Base-by-base conservation (phyloP, 2,113 vertebrate species). In the Apodemus speciosus region DNA sequence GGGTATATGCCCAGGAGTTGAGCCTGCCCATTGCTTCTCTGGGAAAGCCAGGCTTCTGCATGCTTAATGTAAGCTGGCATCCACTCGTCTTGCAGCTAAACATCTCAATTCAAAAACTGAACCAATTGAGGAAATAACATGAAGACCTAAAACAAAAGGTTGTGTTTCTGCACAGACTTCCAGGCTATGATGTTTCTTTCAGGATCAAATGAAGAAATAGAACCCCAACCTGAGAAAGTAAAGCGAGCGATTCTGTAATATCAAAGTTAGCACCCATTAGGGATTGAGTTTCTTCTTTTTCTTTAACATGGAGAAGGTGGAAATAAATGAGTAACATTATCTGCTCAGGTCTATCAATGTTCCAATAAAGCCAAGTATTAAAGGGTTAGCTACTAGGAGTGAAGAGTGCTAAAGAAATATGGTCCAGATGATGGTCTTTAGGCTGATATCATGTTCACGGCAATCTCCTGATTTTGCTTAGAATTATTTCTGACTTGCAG, bases 61-160 rank as follows among this genome's bases (percentile, higher is more conserved):
- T 23, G 20, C 21, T 60, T 62, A 85, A 60, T 32, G 2, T 43
- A 40, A 89, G 72, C 80, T 72, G 80, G 15, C n/a, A 64, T 85
- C 75, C 79, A 62, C 18, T 25, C 73, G 23, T 3, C 40, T 35
- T 88, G 18, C 20, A 60, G 6, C 23, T 30, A 30, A 90, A 66
- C 21, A 90, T 43, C 23, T 66, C 56, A 93, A 85, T 68, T 58
- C 58, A 86, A 68, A 93, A 95, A 30, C 9, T 85, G 51, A 62
- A 23, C 20, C 53, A 80, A 60, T 30, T 14, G 20, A 90, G 11
- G 40, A 92, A 80, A 56, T 81, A 25, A 72, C 23, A 20, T 7
- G 1, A 9, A 35, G 8, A n/a, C 3, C 10, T 72, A 68, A 77
- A 81, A 88, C 7, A 21, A 66, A 56, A 84, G 14, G 1, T 9